Evolutionary conservation across 2,888 invertebrate genomes (phyloP).

Genomic region (Noctua janthina): DNA sequence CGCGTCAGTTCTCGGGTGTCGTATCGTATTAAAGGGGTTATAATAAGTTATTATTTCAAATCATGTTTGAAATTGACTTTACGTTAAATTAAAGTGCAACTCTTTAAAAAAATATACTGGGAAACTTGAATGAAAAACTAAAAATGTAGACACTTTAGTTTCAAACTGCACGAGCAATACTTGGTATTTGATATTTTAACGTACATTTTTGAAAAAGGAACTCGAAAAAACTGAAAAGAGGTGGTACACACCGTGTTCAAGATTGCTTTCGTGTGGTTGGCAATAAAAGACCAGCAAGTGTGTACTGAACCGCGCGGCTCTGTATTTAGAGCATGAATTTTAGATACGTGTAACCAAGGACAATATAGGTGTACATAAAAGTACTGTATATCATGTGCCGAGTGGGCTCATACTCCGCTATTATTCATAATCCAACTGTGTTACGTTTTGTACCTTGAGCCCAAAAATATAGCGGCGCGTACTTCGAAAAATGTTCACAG

Average conservation of each 20-base stretch:
- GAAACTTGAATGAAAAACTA: conserved; percentile 36
- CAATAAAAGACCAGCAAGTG: conserved; percentile 79
- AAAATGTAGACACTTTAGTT: conserved; percentile 14
- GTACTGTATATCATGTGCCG: conserved; percentile 70
- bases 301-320: conserved; percentile 74
- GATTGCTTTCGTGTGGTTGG: conserved; percentile 81
- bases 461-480: conserved; percentile 50
- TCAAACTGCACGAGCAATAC: conserved; percentile 24
- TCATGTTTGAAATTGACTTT: conserved; percentile 17
- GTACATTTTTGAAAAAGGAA: conserved; percentile 33
- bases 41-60: neutral
- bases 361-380: conserved; percentile 71
- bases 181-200: conserved; percentile 44
- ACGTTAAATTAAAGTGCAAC: neutral
- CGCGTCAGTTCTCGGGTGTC: conserved; percentile 13
- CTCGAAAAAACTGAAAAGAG: conserved; percentile 45
- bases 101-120: neutral
- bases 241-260: conserved; percentile 69
- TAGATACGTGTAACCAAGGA: conserved; percentile 78
- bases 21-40: conserved; percentile 19
- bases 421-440: conserved; percentile 68
- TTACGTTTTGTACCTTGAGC: conserved; percentile 56
- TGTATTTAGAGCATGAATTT: conserved; percentile 84
- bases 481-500: conserved; percentile 45
- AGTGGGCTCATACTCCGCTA: conserved; percentile 64